phyloP scores from a whole-genome alignment of 2,888 invertebrate species.

The Leucozona laternaria region DNA sequence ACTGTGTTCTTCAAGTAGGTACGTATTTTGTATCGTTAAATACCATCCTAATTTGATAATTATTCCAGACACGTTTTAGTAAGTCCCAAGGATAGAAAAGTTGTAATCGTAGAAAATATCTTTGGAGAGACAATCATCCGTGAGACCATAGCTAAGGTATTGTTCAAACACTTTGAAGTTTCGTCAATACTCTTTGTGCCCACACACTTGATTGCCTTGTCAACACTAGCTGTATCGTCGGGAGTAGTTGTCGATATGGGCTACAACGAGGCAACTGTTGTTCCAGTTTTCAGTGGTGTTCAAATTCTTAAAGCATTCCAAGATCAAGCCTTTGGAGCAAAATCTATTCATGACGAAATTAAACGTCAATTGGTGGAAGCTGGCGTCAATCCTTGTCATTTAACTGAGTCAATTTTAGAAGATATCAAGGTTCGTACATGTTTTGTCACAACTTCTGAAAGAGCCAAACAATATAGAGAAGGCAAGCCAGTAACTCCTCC shows the following conservation, averaged over 20 bases:
- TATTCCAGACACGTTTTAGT: slow-evolving; percentile 91
- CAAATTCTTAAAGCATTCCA: slow-evolving; percentile 94
- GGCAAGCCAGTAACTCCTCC: slow-evolving; percentile 84
- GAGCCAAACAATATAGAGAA: slow-evolving; percentile 86
- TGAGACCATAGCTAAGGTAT: slow-evolving; percentile 94
- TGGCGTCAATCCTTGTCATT: slow-evolving; percentile 82
- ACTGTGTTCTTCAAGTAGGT: slow-evolving; percentile 93
- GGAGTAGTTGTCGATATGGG: slow-evolving; percentile 95
- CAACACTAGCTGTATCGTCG: slow-evolving; percentile 92
- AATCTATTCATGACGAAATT: slow-evolving; percentile 88
- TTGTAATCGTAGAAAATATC: slow-evolving; percentile 96
- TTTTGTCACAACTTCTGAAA: slow-evolving; percentile 91
- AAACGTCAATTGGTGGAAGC: slow-evolving; percentile 84
- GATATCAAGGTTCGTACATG: slow-evolving; percentile 94
- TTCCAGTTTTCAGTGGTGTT: slow-evolving; percentile 94
- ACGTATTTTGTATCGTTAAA: background rate
- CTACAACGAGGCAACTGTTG: slow-evolving; percentile 91
- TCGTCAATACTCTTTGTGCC: slow-evolving; percentile 93
- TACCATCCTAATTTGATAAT: background rate
- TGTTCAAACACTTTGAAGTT: slow-evolving; percentile 97
- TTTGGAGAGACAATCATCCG: slow-evolving; percentile 92
- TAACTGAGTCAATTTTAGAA: slow-evolving; percentile 87
- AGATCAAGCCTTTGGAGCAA: slow-evolving; percentile 90
- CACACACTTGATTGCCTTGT: slow-evolving; percentile 91
- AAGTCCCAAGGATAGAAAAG: slow-evolving; percentile 96